Base-by-base conservation (phyloP, 2,797 vertebrate genomes). In the Takifugu rubripes region DNA sequence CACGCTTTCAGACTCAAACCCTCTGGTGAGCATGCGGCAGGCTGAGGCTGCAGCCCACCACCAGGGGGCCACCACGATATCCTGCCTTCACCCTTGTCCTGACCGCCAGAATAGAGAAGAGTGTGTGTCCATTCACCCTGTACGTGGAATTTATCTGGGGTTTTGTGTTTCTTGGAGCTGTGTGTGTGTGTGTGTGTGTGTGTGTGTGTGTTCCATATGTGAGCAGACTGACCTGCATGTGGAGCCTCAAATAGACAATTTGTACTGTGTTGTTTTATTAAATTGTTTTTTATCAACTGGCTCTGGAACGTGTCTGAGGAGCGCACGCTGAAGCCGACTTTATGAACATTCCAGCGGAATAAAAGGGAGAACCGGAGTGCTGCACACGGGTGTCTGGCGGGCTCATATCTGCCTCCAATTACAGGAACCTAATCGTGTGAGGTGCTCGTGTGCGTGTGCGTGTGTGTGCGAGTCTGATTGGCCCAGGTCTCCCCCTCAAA, bases 191-290 rank as follows among this genome's bases (percentile, higher is more conserved):
- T 52, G 52, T 60, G 14, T 72, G 64, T 60, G 52, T 55, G 74
- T 46, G 59, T 66, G 40, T 52, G 52, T 60, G 14, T 72, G 64
- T 21, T 21, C 21, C 21, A 21, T 21, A 10, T 29, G 27, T 66
- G 21, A 68, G 68, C 14, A 5, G 27, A 43, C 40, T 70, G 48
- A 47, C 76, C 64, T 76, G 74, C 72, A 71, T 74, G 61, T 61
- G 64, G 64, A 75, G 55, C 40, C 29, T 63, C 36, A 63, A 44
- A 31, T 64, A 62, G 53, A 67, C 52, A 40, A 64, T 72, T 79
- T 84, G 61, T 81, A 73, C 67, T 42, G 54, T 69, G 44, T 75
- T 78, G 49, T 64, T 80, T 77, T 79, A 85, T 85, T 82, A 87
- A 87, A 49, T 33, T 8, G 29, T 6, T 11, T 36, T 36, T 40